These are phyloP conservation scores for Drosophila ercepeae DNA, from an alignment of 1,140 invertebrate genomes.

Conservation along the genomic window DNA sequence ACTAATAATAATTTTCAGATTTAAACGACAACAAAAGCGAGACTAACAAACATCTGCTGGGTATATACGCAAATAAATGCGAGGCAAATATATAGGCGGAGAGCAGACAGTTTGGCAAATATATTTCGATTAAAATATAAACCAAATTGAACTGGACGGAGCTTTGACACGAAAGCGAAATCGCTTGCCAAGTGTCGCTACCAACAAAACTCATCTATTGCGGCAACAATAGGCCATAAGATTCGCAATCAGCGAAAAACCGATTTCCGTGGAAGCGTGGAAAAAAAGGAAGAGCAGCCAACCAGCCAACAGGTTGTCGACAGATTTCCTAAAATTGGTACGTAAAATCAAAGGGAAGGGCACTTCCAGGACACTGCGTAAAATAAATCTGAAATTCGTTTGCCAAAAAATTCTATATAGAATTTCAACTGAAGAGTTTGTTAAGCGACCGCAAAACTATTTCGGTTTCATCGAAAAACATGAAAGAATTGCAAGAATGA, in stretches of 20 bases:
- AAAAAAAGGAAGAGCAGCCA: constrained; percentile 23
- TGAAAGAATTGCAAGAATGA: neutral
- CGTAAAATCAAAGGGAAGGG: constrained; percentile 15
- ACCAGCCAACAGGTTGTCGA: constrained; percentile 68
- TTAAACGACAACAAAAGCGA: constrained; percentile 65
- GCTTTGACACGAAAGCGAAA: constrained; percentile 69
- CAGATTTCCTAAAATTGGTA: constrained; percentile 37
- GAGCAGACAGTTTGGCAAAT: constrained; percentile 68
- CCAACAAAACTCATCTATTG: constrained; percentile 27
- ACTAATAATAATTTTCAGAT: constrained; percentile 80
- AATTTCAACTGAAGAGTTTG: constrained; percentile 11
- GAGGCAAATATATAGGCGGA: constrained; percentile 40
- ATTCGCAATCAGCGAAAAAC: constrained; percentile 18
- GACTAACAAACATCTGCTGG: constrained; percentile 44
- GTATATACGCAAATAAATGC: constrained; percentile 11
- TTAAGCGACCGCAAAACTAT: constrained; percentile 7
- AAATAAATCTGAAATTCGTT: neutral
- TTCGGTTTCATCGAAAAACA: constrained; percentile 1
- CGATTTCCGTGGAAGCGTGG: constrained; percentile 29
- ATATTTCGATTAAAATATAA: constrained; percentile 78
- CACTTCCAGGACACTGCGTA: neutral
- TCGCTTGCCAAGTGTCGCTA: constrained; percentile 62
- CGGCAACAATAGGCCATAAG: constrained; percentile 5
- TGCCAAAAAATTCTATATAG: neutral
- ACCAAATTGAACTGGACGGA: constrained; percentile 75